Conservation (phyloP, 2,797 vertebrate species). For the Acanthurus leucopareius region DNA sequence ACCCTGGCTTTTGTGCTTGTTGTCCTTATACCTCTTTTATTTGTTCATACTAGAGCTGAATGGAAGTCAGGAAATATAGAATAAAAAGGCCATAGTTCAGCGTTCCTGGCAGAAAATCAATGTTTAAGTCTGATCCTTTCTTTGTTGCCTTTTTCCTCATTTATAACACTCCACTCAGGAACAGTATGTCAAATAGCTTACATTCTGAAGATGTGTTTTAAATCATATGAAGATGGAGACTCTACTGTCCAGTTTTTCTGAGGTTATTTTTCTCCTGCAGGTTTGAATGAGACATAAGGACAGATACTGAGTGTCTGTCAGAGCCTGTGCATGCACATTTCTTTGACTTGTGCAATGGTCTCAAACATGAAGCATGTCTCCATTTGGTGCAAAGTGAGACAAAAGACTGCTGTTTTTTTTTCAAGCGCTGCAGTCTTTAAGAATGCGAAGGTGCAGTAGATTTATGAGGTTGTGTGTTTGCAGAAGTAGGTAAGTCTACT, state of each 20-base stretch:
- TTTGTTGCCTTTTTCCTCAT: constrained; percentile 10
- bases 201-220: constrained; percentile 49
- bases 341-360: constrained; percentile 63
- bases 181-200: constrained; percentile 45
- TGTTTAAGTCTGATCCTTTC: constrained; percentile 47
- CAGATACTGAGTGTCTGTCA: constrained; percentile 52
- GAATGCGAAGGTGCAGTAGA: constrained; percentile 72
- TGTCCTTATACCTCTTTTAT: constrained; percentile 63
- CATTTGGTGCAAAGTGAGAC: constrained; percentile 59
- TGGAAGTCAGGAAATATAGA: constrained; percentile 40
- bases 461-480: constrained; percentile 81
- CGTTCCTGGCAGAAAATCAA: constrained; percentile 50
- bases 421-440: constrained; percentile 50
- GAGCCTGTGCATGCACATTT: constrained; percentile 58
- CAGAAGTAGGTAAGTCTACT: constrained; percentile 81
- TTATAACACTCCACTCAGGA: constrained; percentile 35
- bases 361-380: constrained; percentile 67
- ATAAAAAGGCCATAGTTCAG: constrained; percentile 50
- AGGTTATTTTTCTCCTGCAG: constrained; percentile 40
- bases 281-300: constrained; percentile 53
- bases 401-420: constrained; percentile 47
- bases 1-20: constrained; percentile 61
- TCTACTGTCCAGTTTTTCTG: constrained; percentile 37
- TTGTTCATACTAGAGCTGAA: constrained; percentile 52
- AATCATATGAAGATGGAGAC: constrained; percentile 48